Evolutionary conservation across 2,113 vertebrate species (phyloP), one percentile per base, ranked within the genome.

Genomic region (Nibea coibor): DNA sequence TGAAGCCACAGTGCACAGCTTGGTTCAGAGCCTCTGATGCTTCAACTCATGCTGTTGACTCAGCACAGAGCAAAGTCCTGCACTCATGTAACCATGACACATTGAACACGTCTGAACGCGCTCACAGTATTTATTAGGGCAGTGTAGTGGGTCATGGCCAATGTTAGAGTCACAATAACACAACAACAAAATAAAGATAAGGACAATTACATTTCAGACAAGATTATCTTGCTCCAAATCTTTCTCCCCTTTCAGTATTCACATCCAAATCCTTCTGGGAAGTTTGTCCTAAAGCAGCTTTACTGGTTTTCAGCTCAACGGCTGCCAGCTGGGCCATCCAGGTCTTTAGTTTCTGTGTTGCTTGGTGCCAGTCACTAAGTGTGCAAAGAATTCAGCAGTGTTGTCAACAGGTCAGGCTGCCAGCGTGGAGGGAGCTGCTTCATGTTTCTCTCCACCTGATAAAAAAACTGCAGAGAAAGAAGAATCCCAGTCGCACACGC

Each of bases 281-380:
- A 51, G 17, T 65, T 50, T 10, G 31, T 24, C 5, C 11, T 54
- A 0, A 65, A 82, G 59, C n/a, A 28, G 61, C 42, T 75, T 51
- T 58, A 10, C 69, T 53, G n/a, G n/a, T 42, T 63, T 28, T 26
- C n/a, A 20, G 47, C 31, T 26, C n/a, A 53, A 10, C 67, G 53
- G 65, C 78, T 51, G 22, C 69, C 63, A 78, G 45, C 47, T 47
- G 77, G 48, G 1, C 22, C 11, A 72, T 57, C 50, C 51, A 56
- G n/a, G 43, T 39, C 72, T 63, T 66, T 42, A 43, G 51, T 58
- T 42, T 65, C 7, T 65, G 14, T 54, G 81, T 87, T 82, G 75
- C 81, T 58, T 51, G 28, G 82, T 54, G 42, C 17, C 16, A 24
- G 42, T 58, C 35, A 51, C 19, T 62, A 26, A 9, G 65, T 66